Evolutionary conservation across 2,888 invertebrate genomes (phyloP), one percentile per base, ranked within the genome.

Genomic region (Orgyia antiqua): DNA sequence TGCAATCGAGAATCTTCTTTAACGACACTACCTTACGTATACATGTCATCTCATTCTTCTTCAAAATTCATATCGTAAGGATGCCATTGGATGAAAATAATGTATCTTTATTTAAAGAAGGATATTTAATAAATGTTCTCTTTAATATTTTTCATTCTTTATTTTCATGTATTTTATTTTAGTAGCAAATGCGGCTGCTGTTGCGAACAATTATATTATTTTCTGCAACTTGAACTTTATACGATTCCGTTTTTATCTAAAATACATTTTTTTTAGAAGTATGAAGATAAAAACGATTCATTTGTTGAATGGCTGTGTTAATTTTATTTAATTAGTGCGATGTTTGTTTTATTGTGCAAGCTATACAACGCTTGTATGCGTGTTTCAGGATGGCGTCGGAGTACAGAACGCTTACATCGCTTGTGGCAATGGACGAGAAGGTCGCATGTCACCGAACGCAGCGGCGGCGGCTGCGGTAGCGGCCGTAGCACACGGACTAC

Each of bases 391-490:
- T 54, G 88, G 88, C 29, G 87, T 89, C 54, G 76, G 70, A 39
- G 79, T 89, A 43, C 73, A 58, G 45, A 72, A 89, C 51, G 88
- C 87, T 49, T 90, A 91, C 71, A 87, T 87, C 48, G 72, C 77
- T 1, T 87, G 88, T 57, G 86, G 87, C 44, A 89, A 89, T 68
- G 89, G 89, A 10, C 79, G 88, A 47, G 87, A 87, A 24, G 87
- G 87, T 8, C 82, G 80, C 38, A 79, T 86, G 68, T 88, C 87
- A 31, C 88, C 76, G 55, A 89, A 87, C 67, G 92, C 92, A 7
- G 94, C 94, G 10, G 91, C 92, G 24, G 94, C 94, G 29, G 94
- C 94, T 18, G 95, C 95, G 19, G 94, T 94, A 21, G 94, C 94
- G 7, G 94, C 94, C 10, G 94, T 95, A 32, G 95, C 95, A 9